Conservation (phyloP, 2,113 vertebrate genomes). For the Phycodurus eques region DNA sequence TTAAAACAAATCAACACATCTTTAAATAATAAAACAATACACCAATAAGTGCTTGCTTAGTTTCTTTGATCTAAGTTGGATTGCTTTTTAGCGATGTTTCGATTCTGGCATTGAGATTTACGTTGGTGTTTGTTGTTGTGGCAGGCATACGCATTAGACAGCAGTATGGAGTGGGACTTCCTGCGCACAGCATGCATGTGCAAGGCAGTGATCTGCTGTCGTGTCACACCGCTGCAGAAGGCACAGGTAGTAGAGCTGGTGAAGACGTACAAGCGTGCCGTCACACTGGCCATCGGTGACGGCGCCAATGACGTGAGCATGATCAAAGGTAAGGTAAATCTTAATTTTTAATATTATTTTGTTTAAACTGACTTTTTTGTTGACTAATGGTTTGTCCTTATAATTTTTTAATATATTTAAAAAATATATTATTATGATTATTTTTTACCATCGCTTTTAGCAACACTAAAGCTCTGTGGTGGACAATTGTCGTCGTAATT, state of each 20-base stretch:
- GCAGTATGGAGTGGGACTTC: conserved; percentile 83
- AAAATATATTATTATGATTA: too few relatives aligned
- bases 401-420: too few relatives aligned
- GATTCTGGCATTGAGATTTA: background rate
- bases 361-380: background rate
- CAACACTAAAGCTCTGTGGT: background rate
- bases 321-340: conserved; percentile 84
- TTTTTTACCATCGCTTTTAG: too few relatives aligned
- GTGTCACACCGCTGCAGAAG: conserved; percentile 94
- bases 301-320: conserved; percentile 96
- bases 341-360: too few relatives aligned
- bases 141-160: conserved; percentile 86
- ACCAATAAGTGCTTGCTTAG: too few relatives aligned
- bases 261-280: conserved; percentile 87
- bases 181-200: conserved; percentile 87
- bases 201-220: conserved; percentile 89
- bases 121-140: background rate
- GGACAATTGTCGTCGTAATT: background rate
- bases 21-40: too few relatives aligned
- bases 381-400: background rate
- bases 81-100: too few relatives aligned
- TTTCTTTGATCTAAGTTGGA: too few relatives aligned
- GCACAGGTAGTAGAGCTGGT: conserved; percentile 94
- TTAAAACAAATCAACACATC: too few relatives aligned
- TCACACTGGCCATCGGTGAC: conserved; percentile 92